These are phyloP conservation scores for Galbula dea DNA, from an alignment of 2,113 vertebrate species.

Conservation along the genomic window DNA sequence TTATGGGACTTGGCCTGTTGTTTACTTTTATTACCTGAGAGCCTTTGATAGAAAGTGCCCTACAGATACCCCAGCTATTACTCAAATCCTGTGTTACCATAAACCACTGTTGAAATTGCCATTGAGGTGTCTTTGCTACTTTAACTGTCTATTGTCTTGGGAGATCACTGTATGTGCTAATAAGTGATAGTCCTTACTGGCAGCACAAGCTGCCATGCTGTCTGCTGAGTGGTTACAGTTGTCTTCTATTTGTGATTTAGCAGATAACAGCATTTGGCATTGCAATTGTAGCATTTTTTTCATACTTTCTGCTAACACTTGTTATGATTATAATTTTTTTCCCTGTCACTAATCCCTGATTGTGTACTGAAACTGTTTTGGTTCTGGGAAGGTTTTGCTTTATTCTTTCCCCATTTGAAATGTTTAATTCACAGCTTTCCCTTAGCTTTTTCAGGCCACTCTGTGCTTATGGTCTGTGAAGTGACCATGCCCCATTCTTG, in stretches of 20 bases:
- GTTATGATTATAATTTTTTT: background rate
- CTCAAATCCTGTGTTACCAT: background rate
- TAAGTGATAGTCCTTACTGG: background rate
- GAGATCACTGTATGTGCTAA: background rate
- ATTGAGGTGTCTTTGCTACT: background rate
- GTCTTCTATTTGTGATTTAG: background rate
- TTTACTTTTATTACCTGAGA: background rate
- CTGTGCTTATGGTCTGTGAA: slow-evolving; percentile 50
- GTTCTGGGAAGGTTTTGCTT: background rate
- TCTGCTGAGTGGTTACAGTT: background rate
- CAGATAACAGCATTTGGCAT: background rate
- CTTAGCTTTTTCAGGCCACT: slow-evolving; percentile 43
- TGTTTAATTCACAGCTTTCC: background rate
- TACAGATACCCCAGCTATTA: background rate
- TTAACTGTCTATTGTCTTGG: background rate
- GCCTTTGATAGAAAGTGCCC: background rate
- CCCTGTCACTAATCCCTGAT: background rate
- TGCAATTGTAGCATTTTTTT: background rate
- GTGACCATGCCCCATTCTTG: slow-evolving; percentile 42
- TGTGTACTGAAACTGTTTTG: background rate
- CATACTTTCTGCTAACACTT: background rate
- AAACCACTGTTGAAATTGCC: background rate
- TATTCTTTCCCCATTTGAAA: background rate
- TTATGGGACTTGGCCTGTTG: background rate
- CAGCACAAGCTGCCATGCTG: background rate